Conservation (phyloP, 2,888 invertebrate species). For the Parnassius smintheus region DNA sequence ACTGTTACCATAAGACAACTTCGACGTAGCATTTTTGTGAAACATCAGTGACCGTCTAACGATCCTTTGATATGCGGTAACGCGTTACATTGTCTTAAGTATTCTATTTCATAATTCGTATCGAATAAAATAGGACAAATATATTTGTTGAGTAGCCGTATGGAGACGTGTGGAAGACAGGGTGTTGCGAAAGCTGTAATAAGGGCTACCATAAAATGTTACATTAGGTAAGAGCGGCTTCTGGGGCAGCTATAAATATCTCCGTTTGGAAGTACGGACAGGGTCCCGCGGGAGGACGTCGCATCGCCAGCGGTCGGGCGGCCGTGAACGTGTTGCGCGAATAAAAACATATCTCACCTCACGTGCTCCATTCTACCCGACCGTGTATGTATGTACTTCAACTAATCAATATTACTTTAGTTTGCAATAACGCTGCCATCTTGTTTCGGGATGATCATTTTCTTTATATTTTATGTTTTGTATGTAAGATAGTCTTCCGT, state of each 20-base stretch:
- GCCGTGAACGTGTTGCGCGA: constrained; percentile 73
- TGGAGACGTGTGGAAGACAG: constrained; percentile 52
- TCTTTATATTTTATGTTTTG: too few relatives aligned
- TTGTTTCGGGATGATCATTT: constrained; percentile 37
- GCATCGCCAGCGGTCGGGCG: constrained; percentile 60
- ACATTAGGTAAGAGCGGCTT: constrained; percentile 80
- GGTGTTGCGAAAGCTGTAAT: constrained; percentile 71
- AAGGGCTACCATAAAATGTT: constrained; percentile 80
- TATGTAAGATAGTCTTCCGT: too few relatives aligned
- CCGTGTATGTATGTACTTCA: constrained; percentile 40
- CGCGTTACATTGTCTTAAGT: constrained; percentile 5
- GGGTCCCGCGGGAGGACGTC: constrained; percentile 76
- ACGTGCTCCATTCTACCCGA: constrained; percentile 45
- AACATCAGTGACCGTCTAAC: constrained; percentile 56
- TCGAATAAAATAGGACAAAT: constrained; percentile 43
- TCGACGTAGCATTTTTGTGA: constrained; percentile 65
- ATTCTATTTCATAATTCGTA: constrained; percentile 20
- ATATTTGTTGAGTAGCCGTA: constrained; percentile 49
- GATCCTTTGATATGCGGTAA: constrained; percentile 24
- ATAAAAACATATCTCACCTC: constrained; percentile 74
- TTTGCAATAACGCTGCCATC: constrained; percentile 57
- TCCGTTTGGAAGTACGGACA: constrained; percentile 78
- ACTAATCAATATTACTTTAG: constrained; percentile 72
- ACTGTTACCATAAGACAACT: constrained; percentile 77
- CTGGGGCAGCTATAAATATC: constrained; percentile 80